Conservation (phyloP, 1,140 invertebrate genomes). For the Cyrtorhinus lividipennis region DNA sequence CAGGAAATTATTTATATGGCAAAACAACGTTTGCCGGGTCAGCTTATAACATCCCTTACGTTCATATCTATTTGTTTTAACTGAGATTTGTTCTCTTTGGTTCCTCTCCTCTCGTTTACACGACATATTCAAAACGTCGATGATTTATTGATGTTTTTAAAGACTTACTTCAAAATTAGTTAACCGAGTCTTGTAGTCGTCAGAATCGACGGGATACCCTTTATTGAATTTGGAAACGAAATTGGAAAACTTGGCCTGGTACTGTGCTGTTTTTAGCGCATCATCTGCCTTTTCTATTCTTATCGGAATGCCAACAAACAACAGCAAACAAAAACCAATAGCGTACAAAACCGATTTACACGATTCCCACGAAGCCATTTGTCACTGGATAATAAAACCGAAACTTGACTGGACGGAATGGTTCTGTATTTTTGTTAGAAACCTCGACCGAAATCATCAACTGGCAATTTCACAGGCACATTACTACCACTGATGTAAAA, state of each 20-base stretch:
- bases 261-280: neutral
- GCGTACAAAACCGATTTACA: neutral
- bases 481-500: too few relatives aligned
- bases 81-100: neutral
- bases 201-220: neutral
- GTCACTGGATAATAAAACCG: too few relatives aligned
- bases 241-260: neutral
- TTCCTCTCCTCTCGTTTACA: neutral
- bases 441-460: too few relatives aligned
- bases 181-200: neutral
- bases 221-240: neutral
- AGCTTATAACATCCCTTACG: too few relatives aligned
- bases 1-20: too few relatives aligned
- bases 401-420: too few relatives aligned
- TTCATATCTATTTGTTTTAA: neutral
- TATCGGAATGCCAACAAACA: neutral
- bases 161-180: neutral
- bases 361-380: neutral
- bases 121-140: neutral
- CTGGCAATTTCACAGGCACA: too few relatives aligned
- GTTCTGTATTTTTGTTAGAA: too few relatives aligned
- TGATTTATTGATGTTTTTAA: neutral
- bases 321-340: neutral
- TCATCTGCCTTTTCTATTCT: neutral
- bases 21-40: too few relatives aligned